These are phyloP conservation scores for Gopherus flavomarginatus DNA, from an alignment of 2,113 vertebrate genomes.

Conservation along the genomic window DNA sequence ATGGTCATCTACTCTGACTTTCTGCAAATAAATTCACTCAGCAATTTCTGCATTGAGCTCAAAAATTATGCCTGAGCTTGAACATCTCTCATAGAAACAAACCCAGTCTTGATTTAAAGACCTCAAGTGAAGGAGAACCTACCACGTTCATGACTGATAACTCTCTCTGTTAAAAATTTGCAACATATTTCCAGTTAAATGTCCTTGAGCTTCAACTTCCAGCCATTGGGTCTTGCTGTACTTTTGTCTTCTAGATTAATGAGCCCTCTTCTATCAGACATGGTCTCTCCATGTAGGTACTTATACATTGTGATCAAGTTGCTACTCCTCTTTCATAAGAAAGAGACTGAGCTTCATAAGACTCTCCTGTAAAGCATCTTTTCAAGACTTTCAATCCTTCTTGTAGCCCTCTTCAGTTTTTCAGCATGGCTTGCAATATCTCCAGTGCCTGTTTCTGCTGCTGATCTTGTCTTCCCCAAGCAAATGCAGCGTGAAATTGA, in stretches of 20 bases:
- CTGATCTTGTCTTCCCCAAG: background rate
- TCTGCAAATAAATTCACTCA: background rate
- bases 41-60: background rate
- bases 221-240: background rate
- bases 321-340: background rate
- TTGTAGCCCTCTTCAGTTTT: background rate
- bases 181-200: background rate
- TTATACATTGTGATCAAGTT: background rate
- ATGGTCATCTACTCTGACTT: background rate
- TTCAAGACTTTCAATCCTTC: background rate
- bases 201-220: background rate
- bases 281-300: background rate
- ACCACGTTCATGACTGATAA: background rate
- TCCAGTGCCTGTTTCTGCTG: background rate
- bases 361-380: background rate
- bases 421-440: background rate
- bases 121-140: background rate
- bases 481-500: background rate
- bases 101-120: background rate
- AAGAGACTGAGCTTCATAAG: background rate
- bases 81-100: background rate
- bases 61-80: background rate
- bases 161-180: background rate
- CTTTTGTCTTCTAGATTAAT: background rate
- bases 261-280: background rate